Evolutionary conservation across 2,888 invertebrate species (phyloP).

Genomic region (Caenorhabditis sp.): DNA sequence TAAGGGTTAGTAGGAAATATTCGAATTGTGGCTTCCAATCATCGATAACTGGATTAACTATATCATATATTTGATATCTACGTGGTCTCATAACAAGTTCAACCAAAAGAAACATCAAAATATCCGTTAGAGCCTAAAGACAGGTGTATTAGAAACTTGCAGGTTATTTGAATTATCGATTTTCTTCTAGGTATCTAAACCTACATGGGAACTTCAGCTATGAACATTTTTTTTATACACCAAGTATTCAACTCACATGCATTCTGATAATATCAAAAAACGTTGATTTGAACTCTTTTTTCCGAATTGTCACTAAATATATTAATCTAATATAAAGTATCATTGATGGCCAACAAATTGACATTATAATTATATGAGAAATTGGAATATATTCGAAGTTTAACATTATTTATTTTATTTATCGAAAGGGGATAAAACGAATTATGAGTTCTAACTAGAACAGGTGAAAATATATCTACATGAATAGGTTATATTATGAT

Average conservation of each 20-base stretch:
- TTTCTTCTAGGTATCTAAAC: too few relatives aligned
- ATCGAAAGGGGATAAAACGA: too few relatives aligned
- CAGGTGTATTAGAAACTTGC: too few relatives aligned
- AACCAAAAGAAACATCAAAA: constrained; percentile 25
- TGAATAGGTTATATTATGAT: too few relatives aligned
- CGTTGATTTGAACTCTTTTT: constrained; percentile 17
- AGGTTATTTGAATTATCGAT: too few relatives aligned
- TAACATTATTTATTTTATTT: too few relatives aligned
- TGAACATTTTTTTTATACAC: too few relatives aligned
- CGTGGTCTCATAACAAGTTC: constrained; percentile 20
- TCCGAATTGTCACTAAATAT: background rate
- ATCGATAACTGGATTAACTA: background rate
- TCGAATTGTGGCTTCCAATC: constrained; percentile 20
- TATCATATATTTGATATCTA: constrained; percentile 17
- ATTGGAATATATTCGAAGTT: too few relatives aligned
- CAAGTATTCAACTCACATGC: constrained; percentile 17
- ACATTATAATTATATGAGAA: constrained; percentile 16
- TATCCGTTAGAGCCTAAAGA: constrained; percentile 32
- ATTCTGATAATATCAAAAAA: constrained; percentile 15
- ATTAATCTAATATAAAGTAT: constrained; percentile 16
- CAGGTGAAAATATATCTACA: too few relatives aligned
- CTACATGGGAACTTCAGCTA: too few relatives aligned
- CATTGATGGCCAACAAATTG: constrained; percentile 17
- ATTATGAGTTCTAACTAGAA: too few relatives aligned
- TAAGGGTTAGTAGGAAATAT: constrained; percentile 13